These are phyloP conservation scores for Dryocosmus kuriphilus DNA, from an alignment of 2,888 invertebrate species.

Conservation along the genomic window DNA sequence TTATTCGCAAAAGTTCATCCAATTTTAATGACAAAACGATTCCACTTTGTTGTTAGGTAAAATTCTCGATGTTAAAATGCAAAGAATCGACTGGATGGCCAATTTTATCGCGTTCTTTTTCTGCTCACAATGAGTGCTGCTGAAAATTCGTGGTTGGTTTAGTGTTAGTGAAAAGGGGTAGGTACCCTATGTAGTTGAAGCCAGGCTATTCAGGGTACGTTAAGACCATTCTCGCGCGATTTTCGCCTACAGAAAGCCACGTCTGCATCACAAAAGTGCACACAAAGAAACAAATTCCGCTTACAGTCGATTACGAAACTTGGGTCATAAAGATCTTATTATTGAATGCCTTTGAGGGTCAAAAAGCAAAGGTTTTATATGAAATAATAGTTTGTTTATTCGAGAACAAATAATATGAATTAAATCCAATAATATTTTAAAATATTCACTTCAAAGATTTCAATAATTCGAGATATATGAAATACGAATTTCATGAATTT, in stretches of 20 bases:
- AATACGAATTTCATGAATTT: no score
- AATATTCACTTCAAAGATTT: no score
- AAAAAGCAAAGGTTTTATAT: not conserved
- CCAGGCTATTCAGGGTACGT: slow-evolving; percentile 30
- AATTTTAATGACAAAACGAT: not conserved
- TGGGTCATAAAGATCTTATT: not conserved
- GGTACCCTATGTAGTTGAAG: not conserved
- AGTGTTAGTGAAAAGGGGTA: not conserved
- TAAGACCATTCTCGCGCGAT: slow-evolving; percentile 34
- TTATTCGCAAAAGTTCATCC: not conserved
- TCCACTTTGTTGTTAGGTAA: not conserved
- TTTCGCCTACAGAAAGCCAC: slow-evolving; percentile 35
- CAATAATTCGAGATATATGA: no score
- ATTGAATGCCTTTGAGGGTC: not conserved
- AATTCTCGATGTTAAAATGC: not conserved
- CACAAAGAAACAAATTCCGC: slow-evolving; percentile 19
- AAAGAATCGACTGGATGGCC: not conserved
- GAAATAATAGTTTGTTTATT: no score
- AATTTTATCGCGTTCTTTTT: slow-evolving; percentile 3
- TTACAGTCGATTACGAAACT: slow-evolving; percentile 19
- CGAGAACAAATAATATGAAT: no score
- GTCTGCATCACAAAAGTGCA: slow-evolving; percentile 34
- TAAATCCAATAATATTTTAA: no score
- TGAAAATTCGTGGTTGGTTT: not conserved
- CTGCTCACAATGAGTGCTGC: not conserved